Conservation (phyloP, 2,797 vertebrate genomes). For the Urophycis tenuis region DNA sequence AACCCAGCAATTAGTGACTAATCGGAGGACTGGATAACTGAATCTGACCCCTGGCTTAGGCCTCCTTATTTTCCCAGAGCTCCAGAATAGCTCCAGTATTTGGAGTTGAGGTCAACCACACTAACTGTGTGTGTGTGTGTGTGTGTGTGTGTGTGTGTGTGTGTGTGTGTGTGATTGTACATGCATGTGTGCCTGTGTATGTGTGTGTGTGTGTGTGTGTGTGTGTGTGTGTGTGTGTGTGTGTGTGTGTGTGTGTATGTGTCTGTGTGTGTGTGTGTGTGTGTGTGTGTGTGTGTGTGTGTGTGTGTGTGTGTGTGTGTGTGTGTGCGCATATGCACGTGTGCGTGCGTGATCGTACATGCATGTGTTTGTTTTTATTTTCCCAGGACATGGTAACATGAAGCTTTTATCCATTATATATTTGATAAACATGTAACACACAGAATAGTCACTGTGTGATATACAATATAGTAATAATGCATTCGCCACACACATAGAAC, state of each 20-base stretch:
- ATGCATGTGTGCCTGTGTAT: conserved; percentile 11
- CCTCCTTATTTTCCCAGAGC: conserved; percentile 45
- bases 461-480: neutral
- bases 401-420: neutral
- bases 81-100: conserved; percentile 53
- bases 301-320: conserved; percentile 4
- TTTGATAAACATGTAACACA: neutral
- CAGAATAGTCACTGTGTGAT: neutral
- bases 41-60: conserved; percentile 30
- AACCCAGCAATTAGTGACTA: conserved; percentile 54
- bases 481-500: neutral
- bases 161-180: conserved; percentile 16
- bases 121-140: conserved; percentile 24
- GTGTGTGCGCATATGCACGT: neutral
- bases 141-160: conserved; percentile 18
- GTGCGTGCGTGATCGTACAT: too few relatives aligned
- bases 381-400: too few relatives aligned
- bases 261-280: conserved; percentile 15
- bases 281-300: neutral
- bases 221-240: conserved; percentile 3
- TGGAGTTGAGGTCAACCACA: conserved; percentile 56
- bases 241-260: conserved; percentile 1
- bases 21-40: conserved; percentile 43
- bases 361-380: too few relatives aligned
- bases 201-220: conserved; percentile 3